Conservation (phyloP, 1,140 invertebrate species). For the Drosophila micromelanica region DNA sequence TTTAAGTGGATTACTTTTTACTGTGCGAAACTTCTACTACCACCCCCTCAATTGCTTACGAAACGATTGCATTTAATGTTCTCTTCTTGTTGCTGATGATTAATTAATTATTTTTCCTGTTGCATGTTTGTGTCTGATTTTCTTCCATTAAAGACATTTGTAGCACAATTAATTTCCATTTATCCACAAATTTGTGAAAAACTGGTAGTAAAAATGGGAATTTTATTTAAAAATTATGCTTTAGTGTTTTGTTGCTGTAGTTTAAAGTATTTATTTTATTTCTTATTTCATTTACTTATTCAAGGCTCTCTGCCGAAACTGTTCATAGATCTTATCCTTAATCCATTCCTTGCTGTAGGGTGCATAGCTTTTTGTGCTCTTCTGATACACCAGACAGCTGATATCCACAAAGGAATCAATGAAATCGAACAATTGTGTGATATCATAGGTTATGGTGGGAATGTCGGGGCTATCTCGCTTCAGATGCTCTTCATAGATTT, state of each 20-base stretch:
- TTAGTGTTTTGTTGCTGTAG: too few relatives aligned
- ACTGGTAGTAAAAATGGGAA: background rate
- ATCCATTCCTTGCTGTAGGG: constrained; percentile 99
- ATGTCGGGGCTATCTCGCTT: constrained; percentile 95
- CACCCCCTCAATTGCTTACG: background rate
- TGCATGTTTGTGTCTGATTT: constrained; percentile 34
- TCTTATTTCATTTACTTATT: background rate
- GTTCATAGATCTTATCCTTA: constrained; percentile 98
- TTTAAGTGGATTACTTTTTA: constrained; percentile 80
- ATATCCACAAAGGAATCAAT: constrained; percentile 97
- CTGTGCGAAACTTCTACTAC: constrained; percentile 16
- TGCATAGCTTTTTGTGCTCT: constrained; percentile 95
- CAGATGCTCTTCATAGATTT: constrained; percentile 97
- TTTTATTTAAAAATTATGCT: constrained; percentile 5
- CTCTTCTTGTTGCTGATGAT: constrained; percentile 52
- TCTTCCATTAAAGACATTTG: constrained; percentile 27
- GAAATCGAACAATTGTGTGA: constrained; percentile 98
- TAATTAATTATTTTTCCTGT: constrained; percentile 65
- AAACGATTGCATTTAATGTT: constrained; percentile 32
- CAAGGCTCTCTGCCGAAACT: constrained; percentile 93
- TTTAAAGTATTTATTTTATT: constrained; percentile 11
- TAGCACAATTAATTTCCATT: constrained; percentile 68
- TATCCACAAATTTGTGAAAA: constrained; percentile 32
- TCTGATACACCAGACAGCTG: constrained; percentile 97
- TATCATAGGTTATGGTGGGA: constrained; percentile 98